These are phyloP conservation scores for Catharus fuscescens DNA, from an alignment of 2,113 vertebrate genomes.

Conservation along the genomic window DNA sequence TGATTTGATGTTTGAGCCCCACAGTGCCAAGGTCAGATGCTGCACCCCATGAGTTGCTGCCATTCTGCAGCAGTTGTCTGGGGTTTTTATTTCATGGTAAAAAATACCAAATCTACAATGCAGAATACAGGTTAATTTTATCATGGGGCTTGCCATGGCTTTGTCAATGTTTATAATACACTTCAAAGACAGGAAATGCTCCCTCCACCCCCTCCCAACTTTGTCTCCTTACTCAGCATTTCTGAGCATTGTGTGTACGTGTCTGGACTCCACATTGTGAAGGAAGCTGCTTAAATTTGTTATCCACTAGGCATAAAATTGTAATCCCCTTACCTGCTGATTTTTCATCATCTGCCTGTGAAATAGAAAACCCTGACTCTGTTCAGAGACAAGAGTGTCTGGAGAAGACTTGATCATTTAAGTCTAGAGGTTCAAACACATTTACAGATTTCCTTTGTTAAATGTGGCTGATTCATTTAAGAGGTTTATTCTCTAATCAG, in stretches of 20 bases:
- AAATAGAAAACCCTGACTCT: slow-evolving; percentile 1
- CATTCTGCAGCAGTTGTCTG: not conserved
- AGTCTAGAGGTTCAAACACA: slow-evolving; percentile 33
- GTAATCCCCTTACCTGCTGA: slow-evolving; percentile 64
- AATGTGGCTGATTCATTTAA: slow-evolving; percentile 46
- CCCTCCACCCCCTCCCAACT: not conserved
- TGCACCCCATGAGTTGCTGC: not conserved
- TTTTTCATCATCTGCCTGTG: slow-evolving; percentile 12
- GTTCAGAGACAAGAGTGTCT: slow-evolving; percentile 11
- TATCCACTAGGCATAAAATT: slow-evolving; percentile 47
- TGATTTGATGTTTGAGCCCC: not conserved
- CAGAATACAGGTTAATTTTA: not conserved
- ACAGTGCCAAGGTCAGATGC: not conserved
- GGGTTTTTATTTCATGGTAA: not conserved
- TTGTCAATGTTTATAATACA: not conserved
- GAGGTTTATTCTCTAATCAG: slow-evolving; percentile 66
- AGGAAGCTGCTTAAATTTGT: slow-evolving; percentile 57
- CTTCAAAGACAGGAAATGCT: not conserved
- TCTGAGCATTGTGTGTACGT: not conserved
- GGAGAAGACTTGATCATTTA: not conserved
- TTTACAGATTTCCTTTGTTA: slow-evolving; percentile 38
- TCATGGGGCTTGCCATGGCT: not conserved
- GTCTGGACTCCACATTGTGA: not conserved
- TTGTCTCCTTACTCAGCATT: slow-evolving; percentile 15
- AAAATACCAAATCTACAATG: not conserved